Conservation (phyloP, 1,140 invertebrate species). For the Papilio glaucus region DNA sequence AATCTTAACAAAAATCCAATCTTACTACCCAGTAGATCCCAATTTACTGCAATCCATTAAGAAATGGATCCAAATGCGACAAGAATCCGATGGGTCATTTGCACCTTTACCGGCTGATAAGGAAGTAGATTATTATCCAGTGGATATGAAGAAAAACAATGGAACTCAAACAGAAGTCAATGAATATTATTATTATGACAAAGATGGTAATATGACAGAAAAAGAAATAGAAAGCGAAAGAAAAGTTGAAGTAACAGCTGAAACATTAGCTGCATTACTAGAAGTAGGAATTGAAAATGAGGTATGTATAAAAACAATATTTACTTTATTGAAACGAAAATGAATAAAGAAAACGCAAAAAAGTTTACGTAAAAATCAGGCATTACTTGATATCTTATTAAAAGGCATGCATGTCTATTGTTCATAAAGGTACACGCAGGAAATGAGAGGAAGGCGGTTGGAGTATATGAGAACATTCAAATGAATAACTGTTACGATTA, state of each 20-base stretch:
- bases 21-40: conserved; percentile 84
- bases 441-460: no score
- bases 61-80: conserved; percentile 84
- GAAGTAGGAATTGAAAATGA: conserved; percentile 85
- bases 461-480: no score
- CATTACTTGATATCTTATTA: no score
- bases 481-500: background rate
- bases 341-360: no score
- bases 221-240: conserved; percentile 80
- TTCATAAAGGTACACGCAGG: background rate
- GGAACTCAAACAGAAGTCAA: conserved; percentile 65
- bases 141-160: conserved; percentile 67
- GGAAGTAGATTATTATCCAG: conserved; percentile 80
- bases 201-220: conserved; percentile 79
- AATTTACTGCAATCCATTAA: conserved; percentile 84
- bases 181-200: conserved; percentile 78
- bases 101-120: conserved; percentile 83
- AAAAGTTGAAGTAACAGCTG: conserved; percentile 84
- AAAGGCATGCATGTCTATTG: no score
- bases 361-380: no score
- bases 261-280: conserved; percentile 84
- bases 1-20: conserved; percentile 84
- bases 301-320: no score
- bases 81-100: conserved; percentile 85
- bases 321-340: no score